Conservation (phyloP, 2,888 invertebrate genomes). For the Rhopalosiphum nymphaeae region DNA sequence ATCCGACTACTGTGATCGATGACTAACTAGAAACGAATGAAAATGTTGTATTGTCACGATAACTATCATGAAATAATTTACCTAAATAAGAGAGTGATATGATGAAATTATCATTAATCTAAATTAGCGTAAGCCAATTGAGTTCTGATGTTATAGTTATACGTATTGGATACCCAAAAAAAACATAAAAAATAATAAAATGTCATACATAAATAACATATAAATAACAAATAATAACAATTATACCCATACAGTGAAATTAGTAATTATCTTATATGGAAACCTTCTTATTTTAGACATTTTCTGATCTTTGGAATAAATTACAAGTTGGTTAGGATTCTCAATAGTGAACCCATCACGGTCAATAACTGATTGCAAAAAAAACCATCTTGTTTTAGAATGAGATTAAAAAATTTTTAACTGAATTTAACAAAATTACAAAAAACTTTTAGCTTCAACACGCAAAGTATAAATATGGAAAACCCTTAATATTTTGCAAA, state of each 20-base stretch:
- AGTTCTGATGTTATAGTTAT: background rate
- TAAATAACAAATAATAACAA: background rate
- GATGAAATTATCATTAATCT: background rate
- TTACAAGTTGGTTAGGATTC: background rate
- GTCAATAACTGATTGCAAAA: too few relatives aligned
- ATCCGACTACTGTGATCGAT: background rate
- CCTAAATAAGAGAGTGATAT: background rate
- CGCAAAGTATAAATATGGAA: slow-evolving; percentile 69
- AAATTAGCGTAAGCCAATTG: background rate
- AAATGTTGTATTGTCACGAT: background rate
- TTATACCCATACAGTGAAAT: background rate
- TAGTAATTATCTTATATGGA: background rate
- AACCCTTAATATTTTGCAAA: slow-evolving; percentile 69
- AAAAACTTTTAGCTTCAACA: too few relatives aligned
- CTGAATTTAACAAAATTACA: too few relatives aligned
- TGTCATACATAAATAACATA: background rate
- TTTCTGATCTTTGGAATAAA: background rate
- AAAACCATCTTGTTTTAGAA: too few relatives aligned
- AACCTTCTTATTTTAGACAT: background rate
- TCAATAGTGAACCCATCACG: background rate
- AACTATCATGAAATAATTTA: background rate
- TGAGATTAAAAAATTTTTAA: too few relatives aligned
- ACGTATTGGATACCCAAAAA: too few relatives aligned
- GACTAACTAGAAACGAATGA: background rate
- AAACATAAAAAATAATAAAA: background rate